Base-by-base conservation (phyloP, 2,888 invertebrate species). In the Gibbula magus region DNA sequence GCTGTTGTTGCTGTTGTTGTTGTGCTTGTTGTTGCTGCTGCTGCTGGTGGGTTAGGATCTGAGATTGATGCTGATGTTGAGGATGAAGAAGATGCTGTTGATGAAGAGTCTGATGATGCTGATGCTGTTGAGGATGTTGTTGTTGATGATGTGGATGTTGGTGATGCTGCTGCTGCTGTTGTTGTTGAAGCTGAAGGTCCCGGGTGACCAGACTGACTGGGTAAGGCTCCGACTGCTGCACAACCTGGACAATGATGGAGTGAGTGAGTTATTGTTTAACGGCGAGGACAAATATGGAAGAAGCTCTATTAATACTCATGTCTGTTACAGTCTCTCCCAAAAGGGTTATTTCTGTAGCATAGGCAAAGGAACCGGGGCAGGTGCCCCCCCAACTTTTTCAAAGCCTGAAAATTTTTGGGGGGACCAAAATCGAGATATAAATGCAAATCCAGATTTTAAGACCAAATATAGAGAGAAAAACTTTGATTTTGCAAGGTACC, bases 221-320 rank as follows among this genome's bases (percentile, higher is more conserved):
- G 35, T 56, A 53, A 3, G 18, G 75, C 16, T 75, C 53, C 18
- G 75, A 20, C 22, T 22, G 51, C 13, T 75, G 78, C 53, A 18
- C 81, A 80, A 35, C 76, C 77, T 13, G 83, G 45, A 16, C 81
- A 79, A 52, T n/a, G n/a, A n/a, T n/a, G n/a, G n/a, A n/a, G n/a
- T n/a, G n/a, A n/a, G n/a, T n/a, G n/a, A n/a, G n/a, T n/a, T n/a
- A n/a, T n/a, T n/a, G n/a, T n/a, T n/a, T n/a, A n/a, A n/a, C n/a
- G n/a, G n/a, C n/a, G n/a, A n/a, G n/a, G n/a, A n/a, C n/a, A n/a
- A n/a, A n/a, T n/a, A n/a, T n/a, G n/a, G n/a, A n/a, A n/a, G n/a
- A n/a, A n/a, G n/a, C n/a, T n/a, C n/a, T n/a, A n/a, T n/a, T n/a
- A n/a, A n/a, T n/a, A n/a, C n/a, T n/a, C n/a, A n/a, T n/a, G n/a